Evolutionary conservation across 2,797 vertebrate genomes (phyloP).

Genomic region (Bovichtus variegatus): DNA sequence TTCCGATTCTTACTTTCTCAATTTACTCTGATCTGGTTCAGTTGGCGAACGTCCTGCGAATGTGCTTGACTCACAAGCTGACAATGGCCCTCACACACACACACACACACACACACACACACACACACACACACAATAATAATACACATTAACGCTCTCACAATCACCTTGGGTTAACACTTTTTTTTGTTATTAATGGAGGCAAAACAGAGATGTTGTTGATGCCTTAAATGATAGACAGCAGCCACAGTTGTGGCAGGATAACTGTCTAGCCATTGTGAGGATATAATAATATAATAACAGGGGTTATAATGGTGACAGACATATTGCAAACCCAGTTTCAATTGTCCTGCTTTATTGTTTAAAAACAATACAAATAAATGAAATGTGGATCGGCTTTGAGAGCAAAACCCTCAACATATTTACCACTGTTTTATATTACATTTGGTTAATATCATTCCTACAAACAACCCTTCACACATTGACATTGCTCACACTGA

Average conservation of each 20-base stretch:
- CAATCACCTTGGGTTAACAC: slow-evolving; percentile 45
- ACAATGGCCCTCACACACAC: slow-evolving; percentile 33
- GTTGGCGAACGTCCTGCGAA: slow-evolving; percentile 33
- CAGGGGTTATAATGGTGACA: background rate
- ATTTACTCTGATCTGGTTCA: slow-evolving; percentile 47
- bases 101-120: background rate
- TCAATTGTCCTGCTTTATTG: slow-evolving; percentile 11
- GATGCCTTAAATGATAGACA: slow-evolving; percentile 10
- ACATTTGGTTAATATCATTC: background rate
- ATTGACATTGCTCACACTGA: background rate
- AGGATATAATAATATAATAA: slow-evolving; percentile 31
- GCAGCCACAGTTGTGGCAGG: slow-evolving; percentile 11
- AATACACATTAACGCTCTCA: slow-evolving; percentile 34
- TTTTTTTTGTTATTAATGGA: slow-evolving; percentile 27
- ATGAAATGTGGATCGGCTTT: background rate
- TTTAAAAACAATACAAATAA: slow-evolving; percentile 13
- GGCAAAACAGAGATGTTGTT: slow-evolving; percentile 15
- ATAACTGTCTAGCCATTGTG: slow-evolving; percentile 46
- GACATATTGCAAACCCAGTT: background rate
- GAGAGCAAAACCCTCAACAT: background rate
- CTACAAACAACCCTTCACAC: background rate
- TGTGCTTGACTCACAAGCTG: slow-evolving; percentile 42
- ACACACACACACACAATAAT: too few relatives aligned
- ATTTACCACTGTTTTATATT: background rate
- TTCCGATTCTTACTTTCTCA: slow-evolving; percentile 55